Evolutionary conservation across 2,888 invertebrate genomes (phyloP), one percentile per base, ranked within the genome.

Genomic region (Morinoia aosen): DNA sequence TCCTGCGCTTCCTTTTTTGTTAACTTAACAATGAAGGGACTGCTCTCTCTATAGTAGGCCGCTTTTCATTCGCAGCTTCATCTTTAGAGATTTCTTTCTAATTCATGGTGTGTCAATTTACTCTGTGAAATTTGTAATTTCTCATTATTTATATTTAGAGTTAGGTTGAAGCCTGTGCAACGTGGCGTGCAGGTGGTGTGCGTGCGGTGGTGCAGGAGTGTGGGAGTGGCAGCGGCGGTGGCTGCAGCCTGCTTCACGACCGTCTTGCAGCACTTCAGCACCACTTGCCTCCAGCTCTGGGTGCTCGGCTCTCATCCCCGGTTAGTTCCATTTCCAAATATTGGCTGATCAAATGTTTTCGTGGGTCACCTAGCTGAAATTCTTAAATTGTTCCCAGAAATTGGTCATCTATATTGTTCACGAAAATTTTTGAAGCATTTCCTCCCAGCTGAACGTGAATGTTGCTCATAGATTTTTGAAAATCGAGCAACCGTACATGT

Each of bases 181-280:
- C 10, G 40, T 90, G 39, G 90, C 39, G 39, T 39, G 90, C 93
- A 93, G 93, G 8, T 93, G 56, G n/a, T 93, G 56, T 19, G 57
- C 33, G 57, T 56, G 25, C 93, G 48, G 93, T 56, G 57, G 93
- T 93, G 93, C 57, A 33, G 25, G 93, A 11, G 11, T 57, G 93
- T 33, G 93, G 25, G 93, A 7, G 93, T 33, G 7, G 93, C 93
- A 33, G 93, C 57, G 11, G 93, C 93, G 14, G 93, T 58, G 7
- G 58, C 57, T 33, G 58, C 57, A 11, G 93, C 25, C 33, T 56
- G 10, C n/a, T 0, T 8, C 57, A 33, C 16, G 19, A 57, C 93
- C 48, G 33, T 57, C 19, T 25, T 93, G 57, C 93, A 93, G 58
- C 93, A 93, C 58, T 11, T 56, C 93, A 57, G 93, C 93, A 93